Conservation (phyloP, 2,888 invertebrate genomes). For the Andrena chrysosceles region DNA sequence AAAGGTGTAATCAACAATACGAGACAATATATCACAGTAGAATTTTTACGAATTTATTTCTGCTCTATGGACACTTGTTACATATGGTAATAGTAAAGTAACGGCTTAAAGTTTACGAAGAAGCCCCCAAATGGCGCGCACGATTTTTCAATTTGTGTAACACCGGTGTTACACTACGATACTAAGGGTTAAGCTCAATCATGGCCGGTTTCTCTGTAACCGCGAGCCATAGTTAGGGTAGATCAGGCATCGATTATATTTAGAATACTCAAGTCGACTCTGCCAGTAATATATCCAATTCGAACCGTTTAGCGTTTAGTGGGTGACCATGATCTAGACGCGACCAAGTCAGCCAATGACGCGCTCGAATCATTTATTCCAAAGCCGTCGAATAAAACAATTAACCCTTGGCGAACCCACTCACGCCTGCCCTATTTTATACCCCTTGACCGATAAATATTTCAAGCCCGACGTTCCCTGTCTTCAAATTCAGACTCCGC, state of each 20-base stretch:
- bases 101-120: too few relatives aligned
- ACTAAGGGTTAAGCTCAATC: constrained; percentile 49
- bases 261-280: constrained; percentile 51
- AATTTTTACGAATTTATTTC: too few relatives aligned
- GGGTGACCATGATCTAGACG: constrained; percentile 59
- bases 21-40: too few relatives aligned
- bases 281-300: constrained; percentile 58
- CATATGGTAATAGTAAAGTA: too few relatives aligned
- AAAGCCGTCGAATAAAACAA: constrained; percentile 30
- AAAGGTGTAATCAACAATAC: too few relatives aligned
- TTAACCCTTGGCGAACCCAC: constrained; percentile 39
- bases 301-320: constrained; percentile 53
- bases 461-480: neutral
- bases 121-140: too few relatives aligned
- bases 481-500: neutral
- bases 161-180: too few relatives aligned
- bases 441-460: neutral
- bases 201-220: constrained; percentile 34
- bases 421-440: constrained; percentile 39
- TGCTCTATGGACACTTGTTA: too few relatives aligned
- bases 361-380: constrained; percentile 6
- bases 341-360: constrained; percentile 27
- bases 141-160: too few relatives aligned
- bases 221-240: constrained; percentile 54
- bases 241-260: constrained; percentile 62